Base-by-base conservation (phyloP, 2,113 vertebrate genomes). In the Saguinus midas region DNA sequence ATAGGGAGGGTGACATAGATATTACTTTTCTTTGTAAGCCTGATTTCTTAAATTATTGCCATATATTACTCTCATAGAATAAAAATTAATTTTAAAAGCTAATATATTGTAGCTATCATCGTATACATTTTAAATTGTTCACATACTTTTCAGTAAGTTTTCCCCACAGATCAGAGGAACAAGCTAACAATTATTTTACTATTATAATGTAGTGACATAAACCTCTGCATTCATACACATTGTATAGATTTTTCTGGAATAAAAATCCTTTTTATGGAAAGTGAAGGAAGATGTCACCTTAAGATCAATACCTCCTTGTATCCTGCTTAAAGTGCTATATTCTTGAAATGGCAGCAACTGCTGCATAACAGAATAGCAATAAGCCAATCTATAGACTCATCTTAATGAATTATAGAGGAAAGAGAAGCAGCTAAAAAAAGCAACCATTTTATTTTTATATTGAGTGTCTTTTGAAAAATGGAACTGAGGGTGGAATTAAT, bases 361-460 rank as follows among this genome's bases (percentile, higher is more conserved):
- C 64, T 93, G 95, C 81, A 90, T 27, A 66, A 84, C 93, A 87
- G 80, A 96, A 72, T 8, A 82, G 78, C 70, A 79, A 52, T 80
- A 95, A 97, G 93, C 93, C 92, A 88, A 97, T 97, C 93, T 95
- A 92, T 92, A 79, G 75, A 95, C 90, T 86, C 81, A 79, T 95
- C 92, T 58, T 83, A 95, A 95, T 97, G 87, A 97, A 96, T 98
- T 97, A 96, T 96, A 95, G 90, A 97, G 73, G 96, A 96, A 95
- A 90, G 91, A 95, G 86, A 82, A 89, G 58, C 27, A 43, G 43
- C 95, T 98, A 95, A 96, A 96, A 97, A 98, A 91, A 75, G 96
- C 96, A 96, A 92, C 66, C 72, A 70, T 93, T 96, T 95, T 94
- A 94, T 97, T 97, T 97, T 96, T 96, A 97, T 83, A 95, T 82